Evolutionary conservation across 2,113 vertebrate species (phyloP), one percentile per base, ranked within the genome.

Genomic region (Rhea pennata): DNA sequence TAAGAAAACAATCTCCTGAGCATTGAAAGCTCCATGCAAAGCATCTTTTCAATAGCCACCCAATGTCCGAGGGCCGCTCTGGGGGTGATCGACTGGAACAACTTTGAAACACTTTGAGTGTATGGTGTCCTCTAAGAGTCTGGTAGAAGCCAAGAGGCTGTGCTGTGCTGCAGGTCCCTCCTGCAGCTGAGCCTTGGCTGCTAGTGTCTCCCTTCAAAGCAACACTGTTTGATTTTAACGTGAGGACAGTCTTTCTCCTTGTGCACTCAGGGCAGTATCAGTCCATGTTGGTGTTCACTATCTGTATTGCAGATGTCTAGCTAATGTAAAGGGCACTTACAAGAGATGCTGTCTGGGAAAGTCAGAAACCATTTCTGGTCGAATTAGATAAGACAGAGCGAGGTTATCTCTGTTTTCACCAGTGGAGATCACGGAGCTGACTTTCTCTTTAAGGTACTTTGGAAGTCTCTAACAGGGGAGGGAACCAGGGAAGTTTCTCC

Each of bases 131-230:
- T 48, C 46, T 48, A 48, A 48, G 17, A 48, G 46, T 48, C 46
- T 19, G 46, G 46, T 17, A 48, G 46, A 48, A 48, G 46, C 46
- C 46, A 48, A 48, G 7, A 9, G 19, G 46, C 46, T 7, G 46
- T 19, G 17, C 46, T 48, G 46, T 19, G 46, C 15, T 19, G 46
- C 46, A 48, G 46, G 6, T 48, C 46, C 46, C 46, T 48, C 46
- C 46, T 48, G 46, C 46, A 48, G 46, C 46, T 48, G 46, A 48
- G 46, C 17, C 16, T 48, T 12, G 46, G 26, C 53, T 56, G 26
- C 53, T 56, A 26, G 26, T 26, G 14, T 56, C 0, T 0, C 24
- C 65, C 2, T 0, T 44, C 1, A 1, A 29, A 3, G 11, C 23
- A 44, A 22, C 69, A 40, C 40, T 2, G 0, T 50, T 44, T 44